phyloP scores from a whole-genome alignment of 2,888 invertebrate genomes.

The Ophion ventricosus region DNA sequence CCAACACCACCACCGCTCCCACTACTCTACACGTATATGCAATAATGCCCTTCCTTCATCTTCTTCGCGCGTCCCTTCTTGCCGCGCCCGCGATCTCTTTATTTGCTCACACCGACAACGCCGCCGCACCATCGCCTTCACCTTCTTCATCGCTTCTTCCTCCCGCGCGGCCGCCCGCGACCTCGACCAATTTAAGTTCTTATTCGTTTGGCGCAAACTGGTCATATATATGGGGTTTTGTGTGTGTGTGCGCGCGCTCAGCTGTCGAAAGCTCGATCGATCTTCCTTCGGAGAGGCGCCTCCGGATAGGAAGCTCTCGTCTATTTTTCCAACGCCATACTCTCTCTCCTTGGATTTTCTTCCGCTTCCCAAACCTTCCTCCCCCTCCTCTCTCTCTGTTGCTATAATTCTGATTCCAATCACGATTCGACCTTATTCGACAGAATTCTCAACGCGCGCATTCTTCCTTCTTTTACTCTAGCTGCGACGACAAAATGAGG shows the following conservation, averaged over 20 bases:
- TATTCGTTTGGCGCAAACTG: constrained; percentile 65
- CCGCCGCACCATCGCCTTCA: constrained; percentile 14
- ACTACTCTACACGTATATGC: constrained; percentile 36
- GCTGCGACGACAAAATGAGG: background rate
- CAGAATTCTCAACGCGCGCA: constrained; percentile 33
- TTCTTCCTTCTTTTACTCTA: constrained; percentile 5
- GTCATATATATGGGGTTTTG: constrained; percentile 20
- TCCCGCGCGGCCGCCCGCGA: constrained; percentile 44
- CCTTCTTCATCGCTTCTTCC: constrained; percentile 8
- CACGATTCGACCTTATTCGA: constrained; percentile 60
- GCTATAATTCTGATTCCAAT: constrained; percentile 64
- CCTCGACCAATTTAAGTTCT: constrained; percentile 77
- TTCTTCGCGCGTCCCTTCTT: constrained; percentile 29
- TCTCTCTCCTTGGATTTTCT: constrained; percentile 19
- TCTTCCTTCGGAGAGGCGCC: constrained; percentile 45
- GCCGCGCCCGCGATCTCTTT: constrained; percentile 40
- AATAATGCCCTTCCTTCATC: constrained; percentile 27
- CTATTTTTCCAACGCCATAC: constrained; percentile 24
- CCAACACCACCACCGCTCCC: constrained; percentile 26
- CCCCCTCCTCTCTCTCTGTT: constrained; percentile 7
- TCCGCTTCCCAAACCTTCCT: constrained; percentile 46
- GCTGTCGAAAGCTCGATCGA: constrained; percentile 69
- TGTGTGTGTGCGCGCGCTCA: constrained; percentile 33
- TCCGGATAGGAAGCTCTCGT: constrained; percentile 30
- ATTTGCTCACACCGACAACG: constrained; percentile 45